phyloP scores from a whole-genome alignment of 2,797 vertebrate species.

The Tenualosa thibaudeaui region DNA sequence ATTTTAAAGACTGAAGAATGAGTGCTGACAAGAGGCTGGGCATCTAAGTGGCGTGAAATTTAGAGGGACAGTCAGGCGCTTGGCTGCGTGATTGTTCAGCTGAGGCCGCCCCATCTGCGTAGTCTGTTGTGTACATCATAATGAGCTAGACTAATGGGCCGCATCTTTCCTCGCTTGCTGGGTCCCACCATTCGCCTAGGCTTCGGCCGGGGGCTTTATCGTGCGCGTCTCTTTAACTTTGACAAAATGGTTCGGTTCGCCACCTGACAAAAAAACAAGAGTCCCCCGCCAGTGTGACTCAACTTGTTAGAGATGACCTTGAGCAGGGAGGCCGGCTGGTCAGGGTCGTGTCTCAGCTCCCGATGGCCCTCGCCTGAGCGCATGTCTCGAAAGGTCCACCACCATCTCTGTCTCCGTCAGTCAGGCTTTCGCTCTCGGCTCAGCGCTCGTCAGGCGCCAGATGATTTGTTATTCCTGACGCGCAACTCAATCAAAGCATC shows the following conservation, averaged over 20 bases:
- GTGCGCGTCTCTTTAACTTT: neutral
- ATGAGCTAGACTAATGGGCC: neutral
- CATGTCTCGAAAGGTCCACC: neutral
- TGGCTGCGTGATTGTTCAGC: neutral
- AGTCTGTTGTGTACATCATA: constrained; percentile 15
- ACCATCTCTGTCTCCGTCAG: neutral
- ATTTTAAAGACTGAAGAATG: neutral
- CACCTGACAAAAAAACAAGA: neutral
- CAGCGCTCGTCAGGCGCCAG: neutral
- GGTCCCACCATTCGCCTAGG: no score
- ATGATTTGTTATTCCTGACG: neutral
- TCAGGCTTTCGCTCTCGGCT: neutral
- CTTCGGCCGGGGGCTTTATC: neutral
- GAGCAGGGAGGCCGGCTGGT: neutral
- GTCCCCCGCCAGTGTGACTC: neutral
- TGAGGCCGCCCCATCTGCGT: neutral
- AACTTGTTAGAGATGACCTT: constrained; percentile 11
- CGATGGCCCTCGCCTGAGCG: neutral
- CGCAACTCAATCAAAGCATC: neutral
- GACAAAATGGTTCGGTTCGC: neutral
- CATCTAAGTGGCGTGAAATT: constrained; percentile 15
- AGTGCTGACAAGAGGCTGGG: neutral
- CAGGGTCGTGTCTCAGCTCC: neutral
- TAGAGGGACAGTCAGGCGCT: neutral
- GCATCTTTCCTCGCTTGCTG: neutral